phyloP scores from a whole-genome alignment of 2,888 invertebrate species.

The Erannis defoliaria region DNA sequence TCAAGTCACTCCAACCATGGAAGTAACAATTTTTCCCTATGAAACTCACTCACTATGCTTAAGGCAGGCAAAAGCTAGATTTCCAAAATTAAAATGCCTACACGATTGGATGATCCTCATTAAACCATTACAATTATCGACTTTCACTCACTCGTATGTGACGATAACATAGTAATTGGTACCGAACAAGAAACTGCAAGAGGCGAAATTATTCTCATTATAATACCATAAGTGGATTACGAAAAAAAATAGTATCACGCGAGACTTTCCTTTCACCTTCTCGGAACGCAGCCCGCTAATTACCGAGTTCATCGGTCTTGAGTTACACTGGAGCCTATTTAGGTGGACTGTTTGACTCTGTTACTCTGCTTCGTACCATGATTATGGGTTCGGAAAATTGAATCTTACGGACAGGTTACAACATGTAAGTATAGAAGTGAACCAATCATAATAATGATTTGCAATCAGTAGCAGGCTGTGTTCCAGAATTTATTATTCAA shows the following conservation, averaged over 20 bases:
- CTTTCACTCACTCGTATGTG: constrained; percentile 74
- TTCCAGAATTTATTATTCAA: constrained; percentile 32
- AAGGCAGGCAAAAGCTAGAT: constrained; percentile 30
- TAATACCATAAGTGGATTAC: constrained; percentile 66
- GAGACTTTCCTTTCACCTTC: constrained; percentile 70
- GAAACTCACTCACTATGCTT: constrained; percentile 36
- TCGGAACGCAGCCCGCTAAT: constrained; percentile 70
- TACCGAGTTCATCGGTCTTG: constrained; percentile 68
- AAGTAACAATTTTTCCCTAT: constrained; percentile 65
- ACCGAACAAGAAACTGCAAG: constrained; percentile 61
- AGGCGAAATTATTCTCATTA: constrained; percentile 73
- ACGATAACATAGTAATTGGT: constrained; percentile 74
- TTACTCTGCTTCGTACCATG: constrained; percentile 24
- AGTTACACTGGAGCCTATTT: constrained; percentile 57
- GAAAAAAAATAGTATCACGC: constrained; percentile 68
- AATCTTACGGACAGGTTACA: constrained; percentile 25
- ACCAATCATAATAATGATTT: constrained; percentile 29
- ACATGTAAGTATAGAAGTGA: constrained; percentile 11
- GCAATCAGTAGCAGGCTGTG: constrained; percentile 21
- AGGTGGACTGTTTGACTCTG: constrained; percentile 40
- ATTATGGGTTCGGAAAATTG: constrained; percentile 25
- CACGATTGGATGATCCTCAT: constrained; percentile 38
- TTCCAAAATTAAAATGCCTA: constrained; percentile 43
- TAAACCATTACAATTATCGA: constrained; percentile 62
- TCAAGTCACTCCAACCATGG: constrained; percentile 77